Evolutionary conservation across 2,113 vertebrate species (phyloP), one percentile per base, ranked within the genome.

Genomic region (Bungarus multicinctus): DNA sequence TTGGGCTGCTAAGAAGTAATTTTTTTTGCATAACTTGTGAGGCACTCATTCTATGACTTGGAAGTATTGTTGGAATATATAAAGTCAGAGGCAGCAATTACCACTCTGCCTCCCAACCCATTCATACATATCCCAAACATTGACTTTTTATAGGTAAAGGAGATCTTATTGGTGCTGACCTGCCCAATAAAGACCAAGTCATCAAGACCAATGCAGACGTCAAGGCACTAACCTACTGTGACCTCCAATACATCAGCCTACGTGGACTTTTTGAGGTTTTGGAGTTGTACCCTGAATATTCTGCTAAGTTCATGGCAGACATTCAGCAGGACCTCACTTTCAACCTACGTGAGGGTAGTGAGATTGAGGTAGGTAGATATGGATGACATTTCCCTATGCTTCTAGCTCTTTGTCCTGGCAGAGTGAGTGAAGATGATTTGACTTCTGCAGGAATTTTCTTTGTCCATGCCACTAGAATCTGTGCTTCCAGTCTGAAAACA

Each of bases 221-320:
- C 95, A 99, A 99, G 96, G 99, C 99, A 0, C 96, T 99, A 96
- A 99, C 99, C 90, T 99, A 99, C 97, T 99, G 99, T 1, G 99
- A 99, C 97, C 97, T 99, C 88, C 99, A 99, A 97, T 98, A 99
- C 97, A 98, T 99, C 85, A 98, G 98, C 60, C 97, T 99, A 91
- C 96, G 95, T 60, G 99, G 99, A n/a, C 97, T 99, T 94, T 97
- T 98, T 0, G 99, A 99, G 86, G 99, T 99, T 94, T 98, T 99
- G 27, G 97, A 97, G 43, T 98, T 99, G 87, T 99, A 99, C 93
- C 99, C 99, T 0, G 99, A 99, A 95, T 99, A 99, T 0, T 97
- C 98, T 93, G 98, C 97, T 96, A 98, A 98, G 39, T 99, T 99
- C 97, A 98, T 96, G 43, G 98, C 97, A 0, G 98, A 99, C 95